Evolutionary conservation across 92 coral and sea anemone species (phyloP).

Genomic region (Zoanthus gigantus): DNA sequence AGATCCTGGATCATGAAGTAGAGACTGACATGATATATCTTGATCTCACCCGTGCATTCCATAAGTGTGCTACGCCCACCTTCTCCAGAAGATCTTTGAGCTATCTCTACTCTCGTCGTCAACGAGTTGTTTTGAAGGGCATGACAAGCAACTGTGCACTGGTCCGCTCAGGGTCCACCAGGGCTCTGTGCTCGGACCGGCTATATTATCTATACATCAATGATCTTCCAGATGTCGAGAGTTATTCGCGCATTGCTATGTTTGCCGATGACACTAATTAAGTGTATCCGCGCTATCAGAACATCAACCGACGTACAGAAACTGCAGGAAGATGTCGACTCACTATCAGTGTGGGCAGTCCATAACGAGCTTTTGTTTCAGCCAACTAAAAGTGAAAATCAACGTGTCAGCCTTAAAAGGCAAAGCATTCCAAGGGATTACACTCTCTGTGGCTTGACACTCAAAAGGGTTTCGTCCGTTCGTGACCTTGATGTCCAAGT

Average conservation of each 20-base stretch:
- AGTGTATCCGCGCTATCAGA: conserved; percentile 14
- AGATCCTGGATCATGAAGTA: conserved; percentile 33
- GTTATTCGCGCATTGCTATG: conserved; percentile 36
- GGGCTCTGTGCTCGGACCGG: conserved; percentile 32
- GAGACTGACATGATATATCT: conserved; percentile 50
- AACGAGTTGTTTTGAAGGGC: conserved; percentile 45
- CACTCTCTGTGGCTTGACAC: too few relatives aligned
- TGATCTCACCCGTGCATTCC: conserved; percentile 38
- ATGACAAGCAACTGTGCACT: not conserved
- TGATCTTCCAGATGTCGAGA: conserved; percentile 12
- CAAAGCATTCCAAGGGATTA: not conserved
- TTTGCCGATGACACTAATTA: conserved; percentile 43
- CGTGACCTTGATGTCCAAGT: not conserved
- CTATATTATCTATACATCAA: conserved; percentile 11
- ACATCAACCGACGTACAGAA: not conserved
- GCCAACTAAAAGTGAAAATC: conserved; percentile 42
- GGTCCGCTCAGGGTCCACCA: not conserved
- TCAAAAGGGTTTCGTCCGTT: too few relatives aligned
- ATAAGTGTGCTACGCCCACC: conserved; percentile 41
- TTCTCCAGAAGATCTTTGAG: conserved; percentile 20
- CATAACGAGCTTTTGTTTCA: conserved; percentile 31
- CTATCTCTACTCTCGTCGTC: conserved; percentile 25
- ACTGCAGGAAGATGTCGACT: conserved; percentile 41
- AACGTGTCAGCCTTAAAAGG: not conserved
- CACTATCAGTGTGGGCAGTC: conserved; percentile 35